phyloP scores from a whole-genome alignment of 2,113 vertebrate species.

The Dasyprocta punctata region DNA sequence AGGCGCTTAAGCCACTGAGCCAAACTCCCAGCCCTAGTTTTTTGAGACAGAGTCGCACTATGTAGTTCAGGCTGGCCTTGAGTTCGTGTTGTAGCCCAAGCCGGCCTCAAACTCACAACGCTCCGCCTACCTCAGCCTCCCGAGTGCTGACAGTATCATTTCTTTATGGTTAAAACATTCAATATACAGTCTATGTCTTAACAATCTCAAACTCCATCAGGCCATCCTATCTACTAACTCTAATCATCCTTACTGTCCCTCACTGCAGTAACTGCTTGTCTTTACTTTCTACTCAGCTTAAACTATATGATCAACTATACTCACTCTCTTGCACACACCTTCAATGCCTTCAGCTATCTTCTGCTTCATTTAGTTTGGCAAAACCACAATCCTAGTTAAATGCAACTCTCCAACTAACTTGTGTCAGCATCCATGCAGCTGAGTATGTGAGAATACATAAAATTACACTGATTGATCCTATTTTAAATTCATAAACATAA shows the following conservation, averaged over 20 bases:
- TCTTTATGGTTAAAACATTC: not conserved
- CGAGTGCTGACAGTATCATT: no score
- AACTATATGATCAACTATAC: not conserved
- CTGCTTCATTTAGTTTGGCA: conserved; percentile 17
- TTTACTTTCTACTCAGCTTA: not conserved
- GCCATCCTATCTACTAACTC: not conserved
- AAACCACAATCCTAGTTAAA: conserved; percentile 41
- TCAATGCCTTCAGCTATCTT: not conserved
- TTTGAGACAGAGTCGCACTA: no score
- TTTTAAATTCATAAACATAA: conserved; percentile 27
- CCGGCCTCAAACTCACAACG: no score
- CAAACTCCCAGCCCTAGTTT: no score
- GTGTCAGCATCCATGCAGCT: not conserved
- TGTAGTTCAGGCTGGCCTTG: no score
- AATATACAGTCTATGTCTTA: not conserved
- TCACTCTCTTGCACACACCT: not conserved
- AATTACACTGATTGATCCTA: not conserved
- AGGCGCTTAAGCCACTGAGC: no score
- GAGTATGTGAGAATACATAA: conserved; percentile 42
- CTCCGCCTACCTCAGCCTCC: no score
- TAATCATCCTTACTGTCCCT: not conserved
- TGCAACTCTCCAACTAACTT: conserved; percentile 16
- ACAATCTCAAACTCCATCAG: not conserved
- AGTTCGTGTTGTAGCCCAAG: no score
- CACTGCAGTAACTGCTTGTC: not conserved